Evolutionary conservation across 2,113 vertebrate genomes (phyloP).

Genomic region (Amblyopsis rosae): DNA sequence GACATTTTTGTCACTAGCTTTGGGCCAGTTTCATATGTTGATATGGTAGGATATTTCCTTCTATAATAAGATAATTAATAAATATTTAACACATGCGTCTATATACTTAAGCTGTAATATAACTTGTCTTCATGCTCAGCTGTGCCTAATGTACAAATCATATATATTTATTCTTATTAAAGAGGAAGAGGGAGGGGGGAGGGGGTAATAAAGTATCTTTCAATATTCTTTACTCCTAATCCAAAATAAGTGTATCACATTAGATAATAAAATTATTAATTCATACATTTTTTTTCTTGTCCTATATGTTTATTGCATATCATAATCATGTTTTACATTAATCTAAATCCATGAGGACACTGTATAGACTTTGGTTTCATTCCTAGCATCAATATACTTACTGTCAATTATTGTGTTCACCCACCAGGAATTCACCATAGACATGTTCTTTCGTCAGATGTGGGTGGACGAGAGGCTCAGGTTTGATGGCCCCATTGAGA

Average conservation of each 20-base stretch:
- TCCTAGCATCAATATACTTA: background rate
- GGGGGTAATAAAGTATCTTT: no score
- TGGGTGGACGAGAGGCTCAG: slow-evolving; percentile 82
- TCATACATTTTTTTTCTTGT: no score
- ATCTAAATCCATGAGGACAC: no score
- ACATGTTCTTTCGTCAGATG: slow-evolving; percentile 84
- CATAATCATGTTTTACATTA: no score
- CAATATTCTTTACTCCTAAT: slow-evolving; percentile 65
- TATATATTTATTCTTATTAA: slow-evolving; percentile 23
- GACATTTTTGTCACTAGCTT: slow-evolving; percentile 84
- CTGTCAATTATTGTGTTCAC: background rate
- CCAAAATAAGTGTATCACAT: slow-evolving; percentile 64
- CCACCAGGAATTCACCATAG: slow-evolving; percentile 79
- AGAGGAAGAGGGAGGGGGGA: no score
- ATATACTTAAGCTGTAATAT: no score
- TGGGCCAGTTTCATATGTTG: slow-evolving; percentile 81
- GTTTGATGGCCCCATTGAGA: slow-evolving; percentile 77
- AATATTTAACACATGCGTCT: background rate
- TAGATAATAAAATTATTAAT: slow-evolving; percentile 19
- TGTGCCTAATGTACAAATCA: slow-evolving; percentile 56
- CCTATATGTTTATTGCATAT: no score
- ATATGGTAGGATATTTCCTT: slow-evolving; percentile 72
- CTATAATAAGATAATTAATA: slow-evolving; percentile 5
- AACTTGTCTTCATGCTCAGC: no score
- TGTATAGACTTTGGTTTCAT: background rate